These are phyloP conservation scores for Miichthys miiuy DNA, from an alignment of 2,797 vertebrate genomes.

Conservation along the genomic window DNA sequence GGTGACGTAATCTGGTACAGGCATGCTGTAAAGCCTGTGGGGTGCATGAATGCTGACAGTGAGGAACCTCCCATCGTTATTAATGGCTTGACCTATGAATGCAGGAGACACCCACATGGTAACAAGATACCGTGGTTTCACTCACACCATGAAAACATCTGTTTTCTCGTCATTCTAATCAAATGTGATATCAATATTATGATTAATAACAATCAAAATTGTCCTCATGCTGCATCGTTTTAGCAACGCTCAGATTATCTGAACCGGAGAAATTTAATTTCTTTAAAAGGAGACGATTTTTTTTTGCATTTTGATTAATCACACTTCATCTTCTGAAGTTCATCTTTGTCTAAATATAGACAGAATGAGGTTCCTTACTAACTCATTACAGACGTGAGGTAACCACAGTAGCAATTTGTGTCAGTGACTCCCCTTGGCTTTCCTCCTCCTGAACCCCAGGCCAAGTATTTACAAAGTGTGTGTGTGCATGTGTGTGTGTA, in stretches of 20 bases:
- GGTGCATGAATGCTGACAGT: constrained; percentile 72
- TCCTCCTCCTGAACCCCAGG: constrained; percentile 57
- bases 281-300: not conserved
- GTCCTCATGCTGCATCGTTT: not conserved
- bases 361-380: constrained; percentile 60
- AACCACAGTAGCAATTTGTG: constrained; percentile 72
- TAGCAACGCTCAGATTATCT: not conserved
- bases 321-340: constrained; percentile 28
- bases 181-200: not conserved
- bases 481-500: constrained; percentile 49
- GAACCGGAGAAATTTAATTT: not conserved
- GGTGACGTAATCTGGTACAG: constrained; percentile 39
- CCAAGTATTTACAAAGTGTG: constrained; percentile 77
- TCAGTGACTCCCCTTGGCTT: constrained; percentile 72
- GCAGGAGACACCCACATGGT: constrained; percentile 66
- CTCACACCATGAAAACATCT: constrained; percentile 53
- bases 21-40: constrained; percentile 60
- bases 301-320: constrained; percentile 37
- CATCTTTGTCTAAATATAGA: constrained; percentile 74
- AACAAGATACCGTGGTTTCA: constrained; percentile 64
- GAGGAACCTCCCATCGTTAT: constrained; percentile 73
- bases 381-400: constrained; percentile 77
- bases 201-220: not conserved
- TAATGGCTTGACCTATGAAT: constrained; percentile 67
- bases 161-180: constrained; percentile 46